Conservation (phyloP, 2,797 vertebrate genomes). For the Astyanax mexicanus region DNA sequence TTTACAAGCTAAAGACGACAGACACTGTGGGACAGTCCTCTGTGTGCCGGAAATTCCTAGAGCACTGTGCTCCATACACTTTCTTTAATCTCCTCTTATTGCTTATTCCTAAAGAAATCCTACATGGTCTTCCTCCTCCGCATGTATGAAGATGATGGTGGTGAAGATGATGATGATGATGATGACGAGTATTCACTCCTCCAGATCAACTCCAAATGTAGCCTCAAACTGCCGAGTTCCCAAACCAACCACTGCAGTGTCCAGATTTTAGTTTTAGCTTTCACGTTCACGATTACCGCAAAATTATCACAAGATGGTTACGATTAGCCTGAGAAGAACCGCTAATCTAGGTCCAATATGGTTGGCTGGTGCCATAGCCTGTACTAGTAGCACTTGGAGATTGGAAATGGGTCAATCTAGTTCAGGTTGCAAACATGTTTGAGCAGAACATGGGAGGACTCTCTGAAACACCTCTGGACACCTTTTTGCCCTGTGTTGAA, state of each 20-base stretch:
- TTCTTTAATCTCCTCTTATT: slow-evolving; percentile 37
- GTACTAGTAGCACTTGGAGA: not conserved
- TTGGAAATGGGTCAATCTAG: slow-evolving; percentile 9
- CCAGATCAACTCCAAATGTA: not conserved
- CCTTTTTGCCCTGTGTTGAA: not conserved
- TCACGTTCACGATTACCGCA: not conserved
- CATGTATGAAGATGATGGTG: too few relatives aligned
- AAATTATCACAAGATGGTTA: not conserved
- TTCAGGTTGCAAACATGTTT: not conserved
- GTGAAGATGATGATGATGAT: too few relatives aligned
- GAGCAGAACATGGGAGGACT: not conserved
- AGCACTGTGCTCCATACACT: slow-evolving; percentile 48
- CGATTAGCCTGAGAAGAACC: slow-evolving; percentile 4
- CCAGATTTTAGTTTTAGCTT: not conserved
- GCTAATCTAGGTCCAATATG: slow-evolving; percentile 7
- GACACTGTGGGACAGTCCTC: slow-evolving; percentile 64
- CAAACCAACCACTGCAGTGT: not conserved
- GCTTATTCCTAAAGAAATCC: slow-evolving; percentile 16
- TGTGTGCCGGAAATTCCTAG: slow-evolving; percentile 51
- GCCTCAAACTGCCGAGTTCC: slow-evolving; percentile 10
- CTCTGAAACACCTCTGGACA: slow-evolving; percentile 10
- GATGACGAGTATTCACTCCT: too few relatives aligned
- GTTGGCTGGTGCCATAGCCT: not conserved
- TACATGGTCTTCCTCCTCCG: slow-evolving; percentile 34
- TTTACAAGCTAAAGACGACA: slow-evolving; percentile 48